Percentiles rank a stretch among this genome's conserved stretches.
Conservation (phyloP, 2,888 invertebrate genomes). For the Aplocera efformata region DNA sequence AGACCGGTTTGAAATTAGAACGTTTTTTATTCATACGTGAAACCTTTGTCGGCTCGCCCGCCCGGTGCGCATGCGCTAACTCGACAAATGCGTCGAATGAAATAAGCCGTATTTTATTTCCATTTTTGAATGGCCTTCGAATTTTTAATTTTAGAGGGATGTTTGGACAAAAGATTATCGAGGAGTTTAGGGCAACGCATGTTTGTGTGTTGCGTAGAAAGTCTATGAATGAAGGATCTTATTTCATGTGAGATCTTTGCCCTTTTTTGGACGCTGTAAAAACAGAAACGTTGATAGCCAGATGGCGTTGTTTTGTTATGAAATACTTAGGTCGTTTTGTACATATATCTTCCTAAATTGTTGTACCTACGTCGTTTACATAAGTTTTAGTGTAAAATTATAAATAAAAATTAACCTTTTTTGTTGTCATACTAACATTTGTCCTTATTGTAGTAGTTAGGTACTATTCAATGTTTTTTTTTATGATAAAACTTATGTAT, state of each 20-base stretch:
- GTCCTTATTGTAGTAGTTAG: no score
- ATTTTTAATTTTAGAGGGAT: conserved; percentile 49
- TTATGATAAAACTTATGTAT: no score
- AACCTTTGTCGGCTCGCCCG: conserved; percentile 74
- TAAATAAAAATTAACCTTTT: no score
- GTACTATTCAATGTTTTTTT: no score
- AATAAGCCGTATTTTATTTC: conserved; percentile 77
- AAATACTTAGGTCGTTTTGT: no score
- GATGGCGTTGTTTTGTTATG: no score
- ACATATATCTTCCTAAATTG: no score
- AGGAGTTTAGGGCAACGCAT: conserved; percentile 36
- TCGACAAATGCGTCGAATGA: conserved; percentile 78
- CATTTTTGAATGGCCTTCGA: conserved; percentile 59
- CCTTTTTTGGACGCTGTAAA: conserved; percentile 1
- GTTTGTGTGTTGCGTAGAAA: conserved; percentile 30
- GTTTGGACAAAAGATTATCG: conserved; percentile 53
- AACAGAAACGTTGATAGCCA: conserved; percentile 4
- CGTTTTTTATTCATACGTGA: conserved; percentile 66
- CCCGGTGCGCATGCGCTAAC: conserved; percentile 77
- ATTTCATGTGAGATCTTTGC: not conserved
- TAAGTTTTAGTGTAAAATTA: no score
- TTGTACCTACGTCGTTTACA: no score
- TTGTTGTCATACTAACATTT: no score
- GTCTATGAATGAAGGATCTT: conserved; percentile 17
- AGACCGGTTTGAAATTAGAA: conserved; percentile 80